Base-by-base conservation (phyloP, 2,113 vertebrate genomes). In the Meriones unguiculatus region DNA sequence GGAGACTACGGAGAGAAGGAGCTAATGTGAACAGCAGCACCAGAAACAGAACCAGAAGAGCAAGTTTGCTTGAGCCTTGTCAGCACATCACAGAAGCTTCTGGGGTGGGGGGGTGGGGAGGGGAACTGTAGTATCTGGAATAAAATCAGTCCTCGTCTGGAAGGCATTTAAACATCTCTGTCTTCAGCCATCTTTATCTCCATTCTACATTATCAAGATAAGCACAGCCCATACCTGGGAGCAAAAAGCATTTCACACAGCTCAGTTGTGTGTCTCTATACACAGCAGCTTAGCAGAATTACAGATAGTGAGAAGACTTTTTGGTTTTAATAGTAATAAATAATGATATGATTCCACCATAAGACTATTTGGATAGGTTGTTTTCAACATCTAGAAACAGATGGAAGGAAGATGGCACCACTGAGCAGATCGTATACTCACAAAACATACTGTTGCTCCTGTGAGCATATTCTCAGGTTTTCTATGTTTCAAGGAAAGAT, bases 341-440 rank as follows among this genome's bases (percentile, higher is more conserved):
- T 67, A 28, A 92, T 89, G 76, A 93, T 46, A 85, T 57, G 46
- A 54, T 92, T 89, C 52, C 22, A 30, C 89, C 77, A 95, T 1
- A 91, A 64, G 28, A 92, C 35, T 67, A 67, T 92, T 32, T 96
- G 89, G 85, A 78, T 57, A 77, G 77, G 46, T 22, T 82, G 80
- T 80, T 85, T 81, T 94, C n/a, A 77, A 90, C 20, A 85, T n/a
- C 25, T 46, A 88, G 46, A 95, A 96, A 91, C 86, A 46, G 46
- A 50, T 69, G 0, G n/a, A 93, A 84, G 50, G 84, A 7, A 90
- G 64, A 93, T 50, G 30, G 54, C 89, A 87, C 84, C 95, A 75
- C 75, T 69, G 95, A 95, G 67, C n/a, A 87, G 84, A 93, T 32
- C 82, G 54, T 46, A 78, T 14, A 20, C 12, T 89, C 64, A 84